These are phyloP conservation scores for Sepioteuthis lessoniana DNA, from an alignment of 2,888 invertebrate species.

Conservation along the genomic window DNA sequence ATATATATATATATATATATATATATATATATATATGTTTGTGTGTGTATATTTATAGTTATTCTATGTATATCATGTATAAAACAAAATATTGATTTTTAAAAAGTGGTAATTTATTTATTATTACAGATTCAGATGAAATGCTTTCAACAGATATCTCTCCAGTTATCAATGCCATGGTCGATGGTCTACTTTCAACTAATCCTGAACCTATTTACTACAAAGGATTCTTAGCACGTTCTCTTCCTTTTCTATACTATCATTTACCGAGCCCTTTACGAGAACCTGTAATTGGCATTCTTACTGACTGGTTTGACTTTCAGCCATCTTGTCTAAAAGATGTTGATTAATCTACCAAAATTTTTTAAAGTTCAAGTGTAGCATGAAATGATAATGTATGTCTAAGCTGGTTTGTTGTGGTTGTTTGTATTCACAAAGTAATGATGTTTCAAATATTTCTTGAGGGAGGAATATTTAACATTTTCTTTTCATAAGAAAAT, in stretches of 20 bases:
- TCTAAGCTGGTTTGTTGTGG: background rate
- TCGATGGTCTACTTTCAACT: slow-evolving; percentile 62
- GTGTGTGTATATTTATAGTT: too few species aligned
- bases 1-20: too few species aligned
- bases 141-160: slow-evolving; percentile 62
- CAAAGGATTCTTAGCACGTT: slow-evolving; percentile 64
- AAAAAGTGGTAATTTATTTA: background rate
- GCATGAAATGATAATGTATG: background rate
- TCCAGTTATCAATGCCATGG: slow-evolving; percentile 62
- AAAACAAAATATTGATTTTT: background rate
- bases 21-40: too few species aligned
- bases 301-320: slow-evolving; percentile 64
- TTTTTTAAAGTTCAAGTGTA: background rate
- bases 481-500: background rate
- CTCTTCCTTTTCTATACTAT: slow-evolving; percentile 65
- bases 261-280: slow-evolving; percentile 62
- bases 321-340: slow-evolving; percentile 53
- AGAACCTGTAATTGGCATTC: slow-evolving; percentile 59
- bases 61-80: too few species aligned
- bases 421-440: background rate
- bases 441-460: background rate
- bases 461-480: background rate
- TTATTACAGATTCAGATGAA: slow-evolving; percentile 59
- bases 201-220: slow-evolving; percentile 64
- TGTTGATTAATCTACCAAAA: background rate